These are phyloP conservation scores for Acleris literana DNA, from an alignment of 2,888 invertebrate genomes.

Conservation along the genomic window DNA sequence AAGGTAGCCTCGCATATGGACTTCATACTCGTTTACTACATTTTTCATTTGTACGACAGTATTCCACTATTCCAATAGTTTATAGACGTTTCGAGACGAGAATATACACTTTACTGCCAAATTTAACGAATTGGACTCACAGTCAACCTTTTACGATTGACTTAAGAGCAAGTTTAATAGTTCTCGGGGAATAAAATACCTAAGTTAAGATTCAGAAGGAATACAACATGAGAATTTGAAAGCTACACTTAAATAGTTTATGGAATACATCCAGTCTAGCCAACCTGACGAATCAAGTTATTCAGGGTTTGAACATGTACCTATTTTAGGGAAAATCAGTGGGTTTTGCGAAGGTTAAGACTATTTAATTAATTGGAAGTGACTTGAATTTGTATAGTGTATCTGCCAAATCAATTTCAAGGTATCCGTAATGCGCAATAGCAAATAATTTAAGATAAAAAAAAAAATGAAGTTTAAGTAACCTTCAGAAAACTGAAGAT, in stretches of 20 bases:
- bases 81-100: conserved; percentile 62
- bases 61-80: conserved; percentile 55
- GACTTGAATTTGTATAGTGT: too few species aligned
- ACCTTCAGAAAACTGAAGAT: too few species aligned
- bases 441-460: too few species aligned
- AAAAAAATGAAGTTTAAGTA: too few species aligned
- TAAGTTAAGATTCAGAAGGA: conserved; percentile 27
- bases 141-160: conserved; percentile 54
- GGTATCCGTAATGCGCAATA: too few species aligned
- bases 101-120: conserved; percentile 68
- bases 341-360: neutral
- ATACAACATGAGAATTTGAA: conserved; percentile 29
- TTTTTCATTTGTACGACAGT: conserved; percentile 29
- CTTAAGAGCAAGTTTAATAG: conserved; percentile 51
- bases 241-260: conserved; percentile 32
- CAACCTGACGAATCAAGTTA: conserved; percentile 23
- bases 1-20: too few species aligned
- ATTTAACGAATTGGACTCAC: conserved; percentile 54
- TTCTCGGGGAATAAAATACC: conserved; percentile 43
- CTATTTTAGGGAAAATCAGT: neutral
- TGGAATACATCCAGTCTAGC: conserved; percentile 29
- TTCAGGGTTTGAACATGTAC: conserved; percentile 6
- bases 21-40: neutral
- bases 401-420: too few species aligned
- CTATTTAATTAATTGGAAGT: neutral